These are phyloP conservation scores for Paramisgurnus dabryanus DNA, from an alignment of 2,113 vertebrate species.

Conservation along the genomic window DNA sequence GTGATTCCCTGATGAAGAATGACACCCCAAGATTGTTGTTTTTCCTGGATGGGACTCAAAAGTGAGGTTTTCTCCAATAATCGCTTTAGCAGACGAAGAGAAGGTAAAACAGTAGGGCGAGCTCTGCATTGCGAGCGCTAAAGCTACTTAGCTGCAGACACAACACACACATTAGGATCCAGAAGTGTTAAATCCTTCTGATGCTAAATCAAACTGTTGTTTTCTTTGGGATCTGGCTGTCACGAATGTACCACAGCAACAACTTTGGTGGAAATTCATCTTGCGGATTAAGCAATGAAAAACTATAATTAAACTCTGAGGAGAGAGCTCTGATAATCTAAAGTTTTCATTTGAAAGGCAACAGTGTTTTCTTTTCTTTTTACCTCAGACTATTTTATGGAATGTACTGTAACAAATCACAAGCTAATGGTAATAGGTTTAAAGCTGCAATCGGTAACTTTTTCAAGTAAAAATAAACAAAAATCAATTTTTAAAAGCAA, in stretches of 20 bases:
- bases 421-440: neutral
- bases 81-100: constrained; percentile 46
- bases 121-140: constrained; percentile 25
- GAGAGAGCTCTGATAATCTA: constrained; percentile 20
- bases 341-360: constrained; percentile 14
- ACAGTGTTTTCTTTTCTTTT: neutral
- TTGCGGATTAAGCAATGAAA: constrained; percentile 32
- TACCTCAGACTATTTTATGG: neutral
- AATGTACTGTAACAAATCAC: neutral
- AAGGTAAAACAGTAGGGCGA: constrained; percentile 14
- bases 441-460: too few relatives aligned
- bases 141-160: constrained; percentile 54
- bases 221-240: constrained; percentile 40
- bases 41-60: constrained; percentile 44
- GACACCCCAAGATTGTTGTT: constrained; percentile 33
- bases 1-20: constrained; percentile 49
- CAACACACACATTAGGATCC: constrained; percentile 30
- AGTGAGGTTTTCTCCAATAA: constrained; percentile 43
- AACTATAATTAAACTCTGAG: constrained; percentile 40
- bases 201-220: constrained; percentile 47
- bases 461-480: too few relatives aligned
- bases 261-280: constrained; percentile 38
- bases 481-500: too few relatives aligned
- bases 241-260: constrained; percentile 41
- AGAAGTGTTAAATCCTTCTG: neutral